Evolutionary conservation across 2,113 vertebrate genomes (phyloP).

Genomic region (Meles meles): DNA sequence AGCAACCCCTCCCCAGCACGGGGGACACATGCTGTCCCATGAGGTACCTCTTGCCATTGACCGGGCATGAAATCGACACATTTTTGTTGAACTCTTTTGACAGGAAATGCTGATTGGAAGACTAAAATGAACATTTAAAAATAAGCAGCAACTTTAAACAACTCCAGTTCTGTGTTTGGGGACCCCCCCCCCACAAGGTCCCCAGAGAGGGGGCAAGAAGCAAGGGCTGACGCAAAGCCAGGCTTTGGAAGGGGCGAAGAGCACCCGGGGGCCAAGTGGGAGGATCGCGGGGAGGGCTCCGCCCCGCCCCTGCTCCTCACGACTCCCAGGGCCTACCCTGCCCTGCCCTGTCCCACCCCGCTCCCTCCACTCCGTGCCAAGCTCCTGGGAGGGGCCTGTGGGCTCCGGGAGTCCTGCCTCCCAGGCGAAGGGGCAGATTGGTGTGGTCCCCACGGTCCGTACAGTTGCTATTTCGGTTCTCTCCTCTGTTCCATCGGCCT

Average conservation of each 20-base stretch:
- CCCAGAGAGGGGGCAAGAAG: neutral
- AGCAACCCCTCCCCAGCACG: neutral
- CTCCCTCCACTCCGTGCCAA: accelerated
- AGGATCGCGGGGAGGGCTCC: neutral
- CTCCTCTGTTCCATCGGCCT: constrained; percentile 28
- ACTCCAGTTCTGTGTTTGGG: neutral
- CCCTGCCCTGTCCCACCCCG: no score
- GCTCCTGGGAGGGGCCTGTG: neutral
- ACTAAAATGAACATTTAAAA: neutral
- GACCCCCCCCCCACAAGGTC: neutral
- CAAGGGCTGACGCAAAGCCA: neutral
- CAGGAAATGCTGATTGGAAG: neutral
- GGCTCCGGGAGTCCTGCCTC: neutral
- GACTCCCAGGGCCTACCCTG: no score
- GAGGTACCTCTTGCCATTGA: neutral
- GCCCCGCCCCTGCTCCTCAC: neutral
- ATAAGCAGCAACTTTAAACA: neutral
- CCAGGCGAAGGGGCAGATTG: neutral
- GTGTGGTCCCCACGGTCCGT: neutral
- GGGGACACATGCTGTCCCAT: neutral
- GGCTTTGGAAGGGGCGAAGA: neutral
- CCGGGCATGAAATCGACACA: neutral
- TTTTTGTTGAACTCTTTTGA: neutral
- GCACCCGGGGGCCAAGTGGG: neutral
- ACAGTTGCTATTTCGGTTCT: constrained; percentile 49